A percentile compares a stretch with the other conserved stretches of the same genome.
Conservation (phyloP, 2,888 invertebrate genomes). For the Micoletzkya japonica region DNA sequence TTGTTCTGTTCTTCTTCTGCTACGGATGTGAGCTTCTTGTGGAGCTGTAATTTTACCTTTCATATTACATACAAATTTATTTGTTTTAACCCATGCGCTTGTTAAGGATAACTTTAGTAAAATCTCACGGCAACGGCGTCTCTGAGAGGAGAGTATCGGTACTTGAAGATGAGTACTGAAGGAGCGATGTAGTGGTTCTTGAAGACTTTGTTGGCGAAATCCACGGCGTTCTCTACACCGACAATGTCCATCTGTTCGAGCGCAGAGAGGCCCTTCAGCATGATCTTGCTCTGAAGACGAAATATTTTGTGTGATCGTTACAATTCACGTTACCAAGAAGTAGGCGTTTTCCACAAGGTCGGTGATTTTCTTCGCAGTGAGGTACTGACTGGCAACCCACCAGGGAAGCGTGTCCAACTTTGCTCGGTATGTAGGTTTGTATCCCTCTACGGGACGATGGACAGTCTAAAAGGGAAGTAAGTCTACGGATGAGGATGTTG, state of each 20-base stretch:
- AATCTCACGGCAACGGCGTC: conserved; percentile 38
- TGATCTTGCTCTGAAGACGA: conserved; percentile 47
- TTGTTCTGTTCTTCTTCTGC: conserved; percentile 35
- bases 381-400: conserved; percentile 54
- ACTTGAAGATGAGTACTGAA: conserved; percentile 54
- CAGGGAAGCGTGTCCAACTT: conserved; percentile 55
- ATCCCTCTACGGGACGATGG: conserved; percentile 44
- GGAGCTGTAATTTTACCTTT: conserved; percentile 29
- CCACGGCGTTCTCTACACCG: conserved; percentile 49
- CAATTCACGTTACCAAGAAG: conserved; percentile 48
- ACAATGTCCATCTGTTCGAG: conserved; percentile 47
- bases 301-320: no score
- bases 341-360: conserved; percentile 52
- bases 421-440: conserved; percentile 50
- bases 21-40: conserved; percentile 36
- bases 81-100: neutral
- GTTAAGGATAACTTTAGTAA: neutral
- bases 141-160: conserved; percentile 41
- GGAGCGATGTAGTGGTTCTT: conserved; percentile 51
- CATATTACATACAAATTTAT: neutral
- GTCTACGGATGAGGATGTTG: no score
- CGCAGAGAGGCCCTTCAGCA: conserved; percentile 48
- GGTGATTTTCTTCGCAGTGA: conserved; percentile 46
- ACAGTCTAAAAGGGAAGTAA: conserved; percentile 40
- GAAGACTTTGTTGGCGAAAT: conserved; percentile 49